Conservation (phyloP, 2,113 vertebrate genomes). For the Poeciliopsis prolifica region DNA sequence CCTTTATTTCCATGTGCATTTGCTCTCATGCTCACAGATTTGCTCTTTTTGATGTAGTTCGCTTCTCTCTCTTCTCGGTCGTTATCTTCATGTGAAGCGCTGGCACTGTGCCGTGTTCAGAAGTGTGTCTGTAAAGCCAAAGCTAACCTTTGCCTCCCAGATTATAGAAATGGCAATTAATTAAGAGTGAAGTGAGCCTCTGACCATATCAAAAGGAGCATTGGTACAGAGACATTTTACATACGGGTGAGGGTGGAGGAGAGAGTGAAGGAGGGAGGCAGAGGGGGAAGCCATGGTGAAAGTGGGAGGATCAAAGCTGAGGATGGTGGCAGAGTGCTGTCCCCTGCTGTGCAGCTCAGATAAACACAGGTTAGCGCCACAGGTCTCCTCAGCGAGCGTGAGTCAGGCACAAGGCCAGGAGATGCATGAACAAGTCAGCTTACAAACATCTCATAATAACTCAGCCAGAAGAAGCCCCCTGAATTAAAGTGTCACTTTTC, state of each 20-base stretch:
- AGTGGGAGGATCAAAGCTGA: slow-evolving; percentile 70
- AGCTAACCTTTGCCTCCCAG: slow-evolving; percentile 53
- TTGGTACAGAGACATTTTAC: slow-evolving; percentile 58
- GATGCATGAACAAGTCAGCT: slow-evolving; percentile 79
- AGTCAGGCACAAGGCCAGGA: slow-evolving; percentile 73
- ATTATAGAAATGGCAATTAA: slow-evolving; percentile 67
- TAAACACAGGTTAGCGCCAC: slow-evolving; percentile 74
- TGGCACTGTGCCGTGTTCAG: slow-evolving; percentile 30
- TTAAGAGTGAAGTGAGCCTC: slow-evolving; percentile 48
- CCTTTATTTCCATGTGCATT: slow-evolving; percentile 4
- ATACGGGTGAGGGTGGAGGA: slow-evolving; percentile 47
- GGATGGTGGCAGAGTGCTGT: slow-evolving; percentile 63
- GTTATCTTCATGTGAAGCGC: slow-evolving; percentile 18
- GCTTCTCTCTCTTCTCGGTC: slow-evolving; percentile 11
- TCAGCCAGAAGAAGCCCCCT: slow-evolving; percentile 79
- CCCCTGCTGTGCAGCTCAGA: slow-evolving; percentile 71
- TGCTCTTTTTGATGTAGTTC: background rate
- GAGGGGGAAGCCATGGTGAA: slow-evolving; percentile 37
- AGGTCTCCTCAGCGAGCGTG: slow-evolving; percentile 65
- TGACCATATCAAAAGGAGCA: slow-evolving; percentile 65
- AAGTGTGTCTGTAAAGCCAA: slow-evolving; percentile 58
- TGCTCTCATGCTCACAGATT: background rate
- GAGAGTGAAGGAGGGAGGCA: slow-evolving; percentile 12
- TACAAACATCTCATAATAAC: slow-evolving; percentile 84
- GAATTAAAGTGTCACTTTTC: slow-evolving; percentile 86